Evolutionary conservation across 2,797 vertebrate genomes (phyloP), one percentile per base, ranked within the genome.

Genomic region (Sparus aurata): DNA sequence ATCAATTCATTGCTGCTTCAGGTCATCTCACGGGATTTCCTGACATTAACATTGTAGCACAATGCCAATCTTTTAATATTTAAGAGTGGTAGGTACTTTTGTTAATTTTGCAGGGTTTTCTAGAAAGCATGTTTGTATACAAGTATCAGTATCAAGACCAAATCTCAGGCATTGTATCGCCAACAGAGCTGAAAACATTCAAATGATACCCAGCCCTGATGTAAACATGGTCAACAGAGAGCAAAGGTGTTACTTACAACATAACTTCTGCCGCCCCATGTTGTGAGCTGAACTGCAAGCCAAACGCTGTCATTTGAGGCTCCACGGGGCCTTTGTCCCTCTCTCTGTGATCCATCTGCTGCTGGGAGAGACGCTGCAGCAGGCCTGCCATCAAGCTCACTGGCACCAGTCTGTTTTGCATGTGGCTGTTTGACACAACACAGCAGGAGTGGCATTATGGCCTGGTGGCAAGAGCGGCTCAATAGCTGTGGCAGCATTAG

Each of bases 321-420:
- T 88, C 88, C 61, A 58, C 46, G 1, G 85, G 84, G 80, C 79
- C 80, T 68, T 79, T 78, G 87, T 84, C 88, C 87, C 75, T 81
- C 71, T 82, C 59, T 69, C 66, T 69, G 80, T 47, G 50, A 80
- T 90, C 90, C 91, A 90, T 92, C 91, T 92, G 93, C 91, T 90
- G 76, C 81, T 53, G 88, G 76, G 79, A 65, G 76, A 73, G 64
- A 65, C 77, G 1, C 59, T 79, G 82, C 79, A 83, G 80, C 79
- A 71, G 73, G 69, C 23, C 82, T 79, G 75, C 84, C 79, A 82
- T 88, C 83, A 80, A 69, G 69, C 80, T 73, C 78, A 22, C 73
- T 73, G 84, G 69, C 87, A 79, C 79, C 90, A 83, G 85, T 60
- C 89, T 89, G 90, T 75, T 87, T 78, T 86, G 72, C 87, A 89